Percentiles rank a stretch among this genome's conserved stretches.
phyloP scores from a whole-genome alignment of 2,888 invertebrate genomes.

The Drepana falcataria region DNA sequence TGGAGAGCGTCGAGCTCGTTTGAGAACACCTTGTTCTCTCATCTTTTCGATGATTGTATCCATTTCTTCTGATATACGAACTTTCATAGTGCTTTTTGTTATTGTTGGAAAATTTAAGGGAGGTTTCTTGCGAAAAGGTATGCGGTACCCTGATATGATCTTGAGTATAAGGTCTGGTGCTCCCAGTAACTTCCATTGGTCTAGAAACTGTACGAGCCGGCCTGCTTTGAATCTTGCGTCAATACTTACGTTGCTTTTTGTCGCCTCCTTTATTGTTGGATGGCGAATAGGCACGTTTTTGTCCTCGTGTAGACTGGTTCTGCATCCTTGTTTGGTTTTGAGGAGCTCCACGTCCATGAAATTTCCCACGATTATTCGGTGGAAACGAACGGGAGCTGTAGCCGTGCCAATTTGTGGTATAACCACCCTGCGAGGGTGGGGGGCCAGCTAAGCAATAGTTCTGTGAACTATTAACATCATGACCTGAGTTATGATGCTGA shows the following conservation, averaged over 20 bases:
- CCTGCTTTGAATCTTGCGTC: constrained; percentile 12
- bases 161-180: constrained; percentile 9
- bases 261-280: constrained; percentile 2
- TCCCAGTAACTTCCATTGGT: constrained; percentile 8
- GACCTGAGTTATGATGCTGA: background rate
- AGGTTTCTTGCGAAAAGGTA: constrained; percentile 16
- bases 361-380: background rate
- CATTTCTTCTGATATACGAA: constrained; percentile 9
- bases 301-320: background rate
- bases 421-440: background rate
- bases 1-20: constrained; percentile 12
- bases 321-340: background rate
- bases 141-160: constrained; percentile 15
- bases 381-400: background rate
- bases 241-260: constrained; percentile 6
- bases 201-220: constrained; percentile 5
- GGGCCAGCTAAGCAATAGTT: background rate
- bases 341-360: background rate
- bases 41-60: constrained; percentile 9
- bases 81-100: background rate
- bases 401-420: background rate
- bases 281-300: background rate
- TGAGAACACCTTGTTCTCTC: constrained; percentile 11
- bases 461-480: background rate
- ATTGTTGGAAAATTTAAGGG: constrained; percentile 8